Base-by-base conservation (phyloP, 2,113 vertebrate species). In the Todiramphus chloris region DNA sequence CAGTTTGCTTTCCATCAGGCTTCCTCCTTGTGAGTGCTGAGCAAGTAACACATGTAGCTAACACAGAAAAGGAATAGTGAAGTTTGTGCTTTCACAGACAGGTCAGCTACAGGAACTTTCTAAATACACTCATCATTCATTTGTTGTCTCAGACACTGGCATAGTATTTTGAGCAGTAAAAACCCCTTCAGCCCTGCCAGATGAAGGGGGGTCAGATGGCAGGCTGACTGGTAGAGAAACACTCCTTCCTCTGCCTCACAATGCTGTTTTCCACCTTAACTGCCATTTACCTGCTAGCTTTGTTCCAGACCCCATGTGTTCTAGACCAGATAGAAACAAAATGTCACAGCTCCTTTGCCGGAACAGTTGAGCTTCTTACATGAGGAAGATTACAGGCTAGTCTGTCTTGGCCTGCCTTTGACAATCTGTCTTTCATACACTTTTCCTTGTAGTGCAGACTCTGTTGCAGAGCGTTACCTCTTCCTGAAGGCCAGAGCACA, bases 131-230 rank as follows among this genome's bases (percentile, higher is more conserved):
- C 10, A 8, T 87, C 78, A 63, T 82, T 87, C 78, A 27, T 53
- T 93, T 91, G 87, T 64, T 91, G n/a, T 82, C 85, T 92, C 82
- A 84, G 74, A 50, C 60, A 72, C 46, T 79, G 83, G 66, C 79
- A 92, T 75, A 85, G 14, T 88, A 96, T 96, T 92, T 85, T 37
- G 39, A 94, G 70, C 79, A 88, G 82, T 70, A 72, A 48, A 82
- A 46, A 25, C 15, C 20, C 5, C 51, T 76, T 41, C 37, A 93
- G 81, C n/a, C n/a, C 27, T 89, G 76, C 11, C 53, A 31, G 60
- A 28, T 92, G 74, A 53, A 81, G 56, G 50, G 50, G 35, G 8
- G 18, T 14, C 78, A 82, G 60, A 44, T 81, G 66, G 23, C 68
- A 87, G 63, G 20, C 18, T 69, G 59, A 5, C 7, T 4, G 11